Evolutionary conservation across 2,888 invertebrate species (phyloP).

Genomic region (Sinotaia quadrata): DNA sequence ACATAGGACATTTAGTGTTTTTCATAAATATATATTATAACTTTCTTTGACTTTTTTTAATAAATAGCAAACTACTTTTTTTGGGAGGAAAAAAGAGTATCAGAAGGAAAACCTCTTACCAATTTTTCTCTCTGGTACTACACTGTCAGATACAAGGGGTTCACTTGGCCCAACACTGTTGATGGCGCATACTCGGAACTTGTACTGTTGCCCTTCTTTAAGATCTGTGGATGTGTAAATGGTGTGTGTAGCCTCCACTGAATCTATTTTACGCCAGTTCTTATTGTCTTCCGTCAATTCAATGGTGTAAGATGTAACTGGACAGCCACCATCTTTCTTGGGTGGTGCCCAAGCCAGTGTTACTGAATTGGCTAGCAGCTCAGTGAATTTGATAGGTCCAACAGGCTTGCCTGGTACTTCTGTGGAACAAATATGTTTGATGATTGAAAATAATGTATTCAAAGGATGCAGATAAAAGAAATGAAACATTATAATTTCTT

Average conservation of each 20-base stretch:
- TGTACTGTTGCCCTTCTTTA: constrained; percentile 60
- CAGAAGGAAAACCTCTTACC: too few relatives aligned
- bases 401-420: constrained; percentile 61
- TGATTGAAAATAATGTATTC: too few relatives aligned
- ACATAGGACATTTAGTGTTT: too few relatives aligned
- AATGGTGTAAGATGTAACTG: constrained; percentile 66
- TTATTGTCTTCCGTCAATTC: constrained; percentile 64
- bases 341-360: constrained; percentile 72
- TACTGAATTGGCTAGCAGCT: constrained; percentile 67
- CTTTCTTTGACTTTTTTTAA: neutral
- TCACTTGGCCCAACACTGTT: constrained; percentile 68
- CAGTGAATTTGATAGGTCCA: constrained; percentile 63
- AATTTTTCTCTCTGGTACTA: constrained; percentile 83
- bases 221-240: constrained; percentile 58
- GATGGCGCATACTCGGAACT: constrained; percentile 68
- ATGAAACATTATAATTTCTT: too few relatives aligned
- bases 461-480: too few relatives aligned
- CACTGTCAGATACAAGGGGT: constrained; percentile 83
- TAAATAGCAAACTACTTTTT: too few relatives aligned
- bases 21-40: too few relatives aligned
- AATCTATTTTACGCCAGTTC: constrained; percentile 61
- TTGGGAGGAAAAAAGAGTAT: too few relatives aligned
- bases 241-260: constrained; percentile 61
- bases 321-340: constrained; percentile 69
- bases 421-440: constrained; percentile 42